Evolutionary conservation across 2,113 vertebrate genomes (phyloP).

Genomic region (Anser brachyrhynchus): DNA sequence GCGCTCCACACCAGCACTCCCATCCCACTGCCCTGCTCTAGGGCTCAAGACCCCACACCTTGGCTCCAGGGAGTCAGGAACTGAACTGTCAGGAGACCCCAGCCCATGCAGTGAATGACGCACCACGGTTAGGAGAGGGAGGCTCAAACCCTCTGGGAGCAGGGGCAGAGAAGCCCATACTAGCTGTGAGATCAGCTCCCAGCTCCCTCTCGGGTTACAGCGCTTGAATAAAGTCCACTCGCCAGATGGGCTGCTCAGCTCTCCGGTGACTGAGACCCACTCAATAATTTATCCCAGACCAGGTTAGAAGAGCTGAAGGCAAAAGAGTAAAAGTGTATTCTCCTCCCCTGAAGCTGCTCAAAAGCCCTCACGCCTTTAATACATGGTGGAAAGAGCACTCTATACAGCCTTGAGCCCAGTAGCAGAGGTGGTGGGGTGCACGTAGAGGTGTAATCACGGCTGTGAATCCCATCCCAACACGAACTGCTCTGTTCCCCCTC

Average conservation of each 20-base stretch:
- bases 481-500: not conserved
- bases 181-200: not conserved
- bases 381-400: not conserved
- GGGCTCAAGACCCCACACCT: not conserved
- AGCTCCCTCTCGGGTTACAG: slow-evolving; percentile 23
- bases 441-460: not conserved
- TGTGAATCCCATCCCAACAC: not conserved
- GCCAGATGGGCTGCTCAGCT: slow-evolving; percentile 14
- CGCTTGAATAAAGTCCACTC: not conserved
- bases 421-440: not conserved
- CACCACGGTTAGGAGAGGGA: not conserved
- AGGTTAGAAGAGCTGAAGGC: not conserved
- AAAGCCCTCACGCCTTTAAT: not conserved
- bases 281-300: slow-evolving; percentile 58
- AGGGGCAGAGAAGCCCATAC: not conserved
- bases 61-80: not conserved
- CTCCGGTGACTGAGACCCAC: slow-evolving; percentile 18
- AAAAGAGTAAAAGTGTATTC: not conserved
- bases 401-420: not conserved
- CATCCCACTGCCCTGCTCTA: not conserved
- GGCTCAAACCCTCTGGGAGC: not conserved
- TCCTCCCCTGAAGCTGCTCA: not conserved
- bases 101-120: not conserved
- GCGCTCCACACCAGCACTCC: not conserved
- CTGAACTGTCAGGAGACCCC: not conserved